phyloP scores from a whole-genome alignment of 2,113 vertebrate genomes.

The Melanocharis versteri region DNA sequence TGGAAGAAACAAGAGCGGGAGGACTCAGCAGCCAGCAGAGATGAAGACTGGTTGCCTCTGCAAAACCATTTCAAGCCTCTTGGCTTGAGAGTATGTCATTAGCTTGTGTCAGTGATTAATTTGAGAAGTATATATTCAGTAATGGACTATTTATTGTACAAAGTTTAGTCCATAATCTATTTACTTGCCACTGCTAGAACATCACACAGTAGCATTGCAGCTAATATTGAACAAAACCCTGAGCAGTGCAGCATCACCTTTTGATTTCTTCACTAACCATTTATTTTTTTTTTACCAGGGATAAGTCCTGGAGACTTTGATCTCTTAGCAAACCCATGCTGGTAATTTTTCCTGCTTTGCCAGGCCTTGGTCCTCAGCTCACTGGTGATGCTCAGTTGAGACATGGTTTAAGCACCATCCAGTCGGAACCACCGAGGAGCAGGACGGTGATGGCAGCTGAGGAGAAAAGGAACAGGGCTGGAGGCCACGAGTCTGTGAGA shows the following conservation, averaged over 20 bases:
- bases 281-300: neutral
- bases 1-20: neutral
- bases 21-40: neutral
- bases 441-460: rapidly evolving
- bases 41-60: neutral
- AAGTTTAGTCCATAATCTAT: neutral
- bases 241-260: neutral
- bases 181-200: neutral
- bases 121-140: neutral
- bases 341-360: neutral
- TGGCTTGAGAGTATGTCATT: neutral
- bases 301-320: neutral
- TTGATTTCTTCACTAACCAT: neutral
- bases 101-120: neutral
- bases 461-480: neutral
- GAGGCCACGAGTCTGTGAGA: neutral
- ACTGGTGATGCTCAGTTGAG: neutral
- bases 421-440: neutral
- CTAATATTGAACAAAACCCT: neutral
- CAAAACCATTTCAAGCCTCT: neutral
- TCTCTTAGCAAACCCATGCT: neutral
- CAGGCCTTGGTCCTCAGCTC: neutral
- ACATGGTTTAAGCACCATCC: neutral
- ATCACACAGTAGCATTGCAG: neutral
- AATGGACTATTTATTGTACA: neutral